Percentiles rank a stretch among this genome's conserved stretches.
phyloP scores from a whole-genome alignment of 2,888 invertebrate species.

The Xestoiulus laeticollis region DNA sequence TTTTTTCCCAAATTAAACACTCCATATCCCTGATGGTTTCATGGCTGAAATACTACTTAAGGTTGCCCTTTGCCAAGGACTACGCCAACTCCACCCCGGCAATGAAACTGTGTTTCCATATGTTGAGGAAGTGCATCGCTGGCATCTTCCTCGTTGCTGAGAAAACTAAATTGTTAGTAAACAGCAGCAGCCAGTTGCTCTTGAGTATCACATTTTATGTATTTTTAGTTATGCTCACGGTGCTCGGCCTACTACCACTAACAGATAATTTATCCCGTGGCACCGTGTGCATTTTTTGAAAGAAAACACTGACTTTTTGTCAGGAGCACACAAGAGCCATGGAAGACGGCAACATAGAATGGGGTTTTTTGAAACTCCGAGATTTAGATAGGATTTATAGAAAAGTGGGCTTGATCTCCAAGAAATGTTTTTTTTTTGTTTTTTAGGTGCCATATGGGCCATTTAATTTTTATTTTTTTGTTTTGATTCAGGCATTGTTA shows the following conservation, averaged over 20 bases:
- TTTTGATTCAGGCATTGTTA: slow-evolving; percentile 42
- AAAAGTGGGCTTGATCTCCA: not conserved
- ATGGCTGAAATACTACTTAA: not conserved
- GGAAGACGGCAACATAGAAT: not conserved
- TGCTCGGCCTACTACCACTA: not conserved
- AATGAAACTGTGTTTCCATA: not conserved
- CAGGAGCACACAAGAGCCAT: not conserved
- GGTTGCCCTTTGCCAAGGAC: slow-evolving; percentile 10
- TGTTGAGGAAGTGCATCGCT: not conserved
- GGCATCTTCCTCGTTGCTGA: not conserved
- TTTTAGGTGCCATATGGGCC: not conserved
- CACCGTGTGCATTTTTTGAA: not conserved
- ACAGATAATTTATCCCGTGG: not conserved
- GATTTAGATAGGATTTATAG: slow-evolving; percentile 41
- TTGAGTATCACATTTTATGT: not conserved
- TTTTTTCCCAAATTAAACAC: not conserved
- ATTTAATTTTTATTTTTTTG: not conserved
- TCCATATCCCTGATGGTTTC: not conserved
- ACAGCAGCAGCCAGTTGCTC: not conserved
- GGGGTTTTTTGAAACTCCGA: slow-evolving; percentile 44
- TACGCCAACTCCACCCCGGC: not conserved
- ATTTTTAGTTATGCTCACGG: slow-evolving; percentile 30
- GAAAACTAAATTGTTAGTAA: not conserved
- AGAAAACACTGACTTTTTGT: not conserved
- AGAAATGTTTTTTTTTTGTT: not conserved